These are phyloP conservation scores for Sander vitreus DNA, from an alignment of 2,113 vertebrate genomes.

Conservation along the genomic window DNA sequence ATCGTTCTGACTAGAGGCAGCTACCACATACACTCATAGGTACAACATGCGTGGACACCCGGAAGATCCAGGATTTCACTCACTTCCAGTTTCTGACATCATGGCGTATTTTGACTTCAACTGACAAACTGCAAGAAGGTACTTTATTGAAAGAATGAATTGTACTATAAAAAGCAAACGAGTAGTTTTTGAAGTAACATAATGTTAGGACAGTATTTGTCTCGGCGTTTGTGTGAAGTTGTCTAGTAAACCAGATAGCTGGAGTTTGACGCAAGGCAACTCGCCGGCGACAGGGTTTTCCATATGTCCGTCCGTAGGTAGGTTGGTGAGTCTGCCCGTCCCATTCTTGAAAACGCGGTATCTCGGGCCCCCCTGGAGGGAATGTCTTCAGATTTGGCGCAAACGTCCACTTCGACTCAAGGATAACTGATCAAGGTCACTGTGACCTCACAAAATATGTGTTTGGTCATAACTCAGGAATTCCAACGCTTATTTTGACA, in stretches of 20 bases:
- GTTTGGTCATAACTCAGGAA: too few species aligned
- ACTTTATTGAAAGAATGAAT: not conserved
- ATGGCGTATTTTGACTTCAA: constrained; percentile 11
- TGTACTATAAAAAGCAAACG: not conserved
- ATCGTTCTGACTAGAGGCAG: constrained; percentile 22
- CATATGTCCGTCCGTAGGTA: too few species aligned
- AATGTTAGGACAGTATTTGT: not conserved
- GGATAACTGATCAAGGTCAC: too few species aligned
- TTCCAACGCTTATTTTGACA: too few species aligned
- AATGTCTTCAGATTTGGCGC: too few species aligned
- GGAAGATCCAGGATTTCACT: constrained; percentile 37
- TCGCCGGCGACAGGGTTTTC: not conserved
- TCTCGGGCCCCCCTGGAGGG: too few species aligned
- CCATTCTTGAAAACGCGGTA: too few species aligned
- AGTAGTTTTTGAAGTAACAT: not conserved
- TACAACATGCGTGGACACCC: constrained; percentile 34
- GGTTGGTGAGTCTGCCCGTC: too few species aligned
- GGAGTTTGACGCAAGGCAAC: not conserved
- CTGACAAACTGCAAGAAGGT: not conserved
- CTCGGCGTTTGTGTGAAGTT: not conserved
- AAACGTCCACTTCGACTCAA: too few species aligned
- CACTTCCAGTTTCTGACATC: constrained; percentile 29
- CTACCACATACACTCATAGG: not conserved
- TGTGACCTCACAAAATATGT: too few species aligned
- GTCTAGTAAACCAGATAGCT: not conserved